phyloP scores from a whole-genome alignment of 2,113 vertebrate species.

The Gobiocypris rarus region DNA sequence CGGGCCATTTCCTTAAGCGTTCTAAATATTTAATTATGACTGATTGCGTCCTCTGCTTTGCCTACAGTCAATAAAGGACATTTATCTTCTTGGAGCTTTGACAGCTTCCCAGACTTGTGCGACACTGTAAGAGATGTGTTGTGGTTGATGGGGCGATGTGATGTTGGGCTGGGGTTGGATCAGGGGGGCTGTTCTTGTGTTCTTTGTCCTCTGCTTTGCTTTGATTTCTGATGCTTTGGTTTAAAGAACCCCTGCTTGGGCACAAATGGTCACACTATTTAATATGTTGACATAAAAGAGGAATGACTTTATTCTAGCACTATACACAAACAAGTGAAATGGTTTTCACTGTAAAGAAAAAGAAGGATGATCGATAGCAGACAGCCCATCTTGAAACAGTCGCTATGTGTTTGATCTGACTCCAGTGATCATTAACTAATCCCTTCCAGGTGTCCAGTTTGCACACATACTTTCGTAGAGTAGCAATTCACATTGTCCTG shows the following conservation, averaged over 20 bases:
- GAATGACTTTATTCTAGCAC: constrained; percentile 1
- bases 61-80: constrained; percentile 48
- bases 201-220: constrained; percentile 20
- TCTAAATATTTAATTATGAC: constrained; percentile 56
- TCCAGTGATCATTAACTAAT: constrained; percentile 49
- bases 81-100: constrained; percentile 54
- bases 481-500: neutral
- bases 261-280: constrained; percentile 19
- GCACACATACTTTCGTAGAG: neutral
- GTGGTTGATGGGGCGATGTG: neutral
- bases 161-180: no score
- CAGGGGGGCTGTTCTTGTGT: constrained; percentile 22
- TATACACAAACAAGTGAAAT: constrained; percentile 41
- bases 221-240: constrained; percentile 33
- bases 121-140: constrained; percentile 23
- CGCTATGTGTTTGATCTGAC: constrained; percentile 41
- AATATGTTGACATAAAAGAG: constrained; percentile 29
- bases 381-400: constrained; percentile 44
- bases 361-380: constrained; percentile 35
- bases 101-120: constrained; percentile 29
- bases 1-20: constrained; percentile 49
- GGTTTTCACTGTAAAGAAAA: constrained; percentile 24
- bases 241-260: constrained; percentile 18
- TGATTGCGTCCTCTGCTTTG: constrained; percentile 45
- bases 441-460: constrained; percentile 45